These are phyloP conservation scores for Lerema accius DNA, from an alignment of 1,140 invertebrate genomes.

Conservation along the genomic window DNA sequence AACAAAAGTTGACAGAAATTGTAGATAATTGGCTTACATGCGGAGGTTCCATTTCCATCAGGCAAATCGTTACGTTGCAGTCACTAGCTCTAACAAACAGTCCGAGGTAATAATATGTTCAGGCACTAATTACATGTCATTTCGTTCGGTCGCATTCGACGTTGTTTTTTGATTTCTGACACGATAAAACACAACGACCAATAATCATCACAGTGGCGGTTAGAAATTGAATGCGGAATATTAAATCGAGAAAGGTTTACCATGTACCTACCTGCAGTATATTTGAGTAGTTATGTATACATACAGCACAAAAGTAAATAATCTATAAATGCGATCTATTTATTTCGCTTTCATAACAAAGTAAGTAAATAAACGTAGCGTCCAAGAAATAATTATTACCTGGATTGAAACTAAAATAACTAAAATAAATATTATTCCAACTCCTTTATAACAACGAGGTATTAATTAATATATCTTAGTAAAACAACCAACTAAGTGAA, in stretches of 20 bases:
- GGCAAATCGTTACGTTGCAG: conserved; percentile 46
- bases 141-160: conserved; percentile 23
- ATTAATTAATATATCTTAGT: not conserved
- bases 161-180: conserved; percentile 37
- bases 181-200: conserved; percentile 1
- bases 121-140: conserved; percentile 37
- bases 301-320: too few relatives aligned
- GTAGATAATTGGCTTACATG: conserved; percentile 59
- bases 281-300: too few relatives aligned
- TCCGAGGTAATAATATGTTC: conserved; percentile 43
- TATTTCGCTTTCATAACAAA: too few relatives aligned
- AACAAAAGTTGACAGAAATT: conserved; percentile 57
- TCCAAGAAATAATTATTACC: too few relatives aligned
- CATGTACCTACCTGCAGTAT: too few relatives aligned
- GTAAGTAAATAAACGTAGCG: too few relatives aligned
- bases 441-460: not conserved
- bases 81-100: conserved; percentile 34
- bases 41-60: conserved; percentile 46
- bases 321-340: too few relatives aligned
- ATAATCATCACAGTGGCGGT: not conserved
- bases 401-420: too few relatives aligned
- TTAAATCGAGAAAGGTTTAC: not conserved
- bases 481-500: not conserved
- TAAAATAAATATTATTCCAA: not conserved
- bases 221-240: not conserved